phyloP scores from a whole-genome alignment of 2,797 vertebrate species.

The Xenops minutus region DNA sequence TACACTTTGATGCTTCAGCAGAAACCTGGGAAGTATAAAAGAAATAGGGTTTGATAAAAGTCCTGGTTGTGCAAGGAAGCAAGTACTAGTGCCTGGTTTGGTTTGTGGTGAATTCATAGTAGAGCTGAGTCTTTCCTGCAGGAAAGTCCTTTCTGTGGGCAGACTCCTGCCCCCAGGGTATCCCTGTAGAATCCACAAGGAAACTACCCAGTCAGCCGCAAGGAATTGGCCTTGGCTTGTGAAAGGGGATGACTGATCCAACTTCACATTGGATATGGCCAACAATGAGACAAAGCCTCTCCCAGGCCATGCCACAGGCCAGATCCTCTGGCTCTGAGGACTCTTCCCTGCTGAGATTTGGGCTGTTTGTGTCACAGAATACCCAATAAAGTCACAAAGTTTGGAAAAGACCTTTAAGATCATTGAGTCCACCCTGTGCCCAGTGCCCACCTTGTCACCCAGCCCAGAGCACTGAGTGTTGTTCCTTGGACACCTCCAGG shows the following conservation, averaged over 20 bases:
- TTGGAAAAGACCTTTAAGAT: background rate
- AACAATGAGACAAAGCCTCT: background rate
- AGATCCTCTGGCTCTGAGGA: background rate
- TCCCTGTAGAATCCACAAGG: constrained; percentile 6
- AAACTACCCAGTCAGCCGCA: background rate
- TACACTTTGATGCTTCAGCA: background rate
- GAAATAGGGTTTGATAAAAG: background rate
- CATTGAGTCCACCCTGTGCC: accelerated
- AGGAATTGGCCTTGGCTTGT: background rate
- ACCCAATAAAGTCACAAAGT: background rate
- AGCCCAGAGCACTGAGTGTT: background rate
- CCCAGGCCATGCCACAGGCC: accelerated
- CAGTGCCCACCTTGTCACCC: accelerated
- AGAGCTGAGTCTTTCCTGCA: background rate
- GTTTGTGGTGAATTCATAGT: background rate
- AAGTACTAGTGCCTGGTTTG: background rate
- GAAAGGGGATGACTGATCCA: background rate
- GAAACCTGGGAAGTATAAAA: background rate
- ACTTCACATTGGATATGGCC: accelerated
- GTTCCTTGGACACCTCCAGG: accelerated
- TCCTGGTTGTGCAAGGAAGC: background rate
- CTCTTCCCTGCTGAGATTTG: background rate
- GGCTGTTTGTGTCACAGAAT: background rate
- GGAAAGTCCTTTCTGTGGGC: background rate
- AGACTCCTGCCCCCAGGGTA: background rate